Evolutionary conservation across 53 echinoderm and acorn worm species (phyloP).

Genomic region (Glandiceps talaboti): DNA sequence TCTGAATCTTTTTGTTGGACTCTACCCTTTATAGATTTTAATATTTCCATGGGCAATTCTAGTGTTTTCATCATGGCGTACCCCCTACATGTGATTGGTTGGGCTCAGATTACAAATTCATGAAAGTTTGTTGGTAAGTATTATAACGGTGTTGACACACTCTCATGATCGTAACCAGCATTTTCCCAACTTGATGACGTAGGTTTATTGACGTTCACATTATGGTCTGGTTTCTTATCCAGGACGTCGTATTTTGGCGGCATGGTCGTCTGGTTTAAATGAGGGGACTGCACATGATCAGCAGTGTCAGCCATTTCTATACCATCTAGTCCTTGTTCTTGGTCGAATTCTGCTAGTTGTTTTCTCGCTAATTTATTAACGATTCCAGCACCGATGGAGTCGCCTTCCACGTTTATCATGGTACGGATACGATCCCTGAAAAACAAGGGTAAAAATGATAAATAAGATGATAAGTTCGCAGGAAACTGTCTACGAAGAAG

Average conservation of each 20-base stretch:
- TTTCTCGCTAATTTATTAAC: conserved; percentile 58
- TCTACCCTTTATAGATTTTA: no score
- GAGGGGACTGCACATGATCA: not conserved
- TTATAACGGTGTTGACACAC: not conserved
- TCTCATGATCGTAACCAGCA: not conserved
- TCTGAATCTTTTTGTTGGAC: no score
- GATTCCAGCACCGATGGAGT: conserved; percentile 82
- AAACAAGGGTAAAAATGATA: conserved; percentile 19
- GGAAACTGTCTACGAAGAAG: no score
- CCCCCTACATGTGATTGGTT: no score
- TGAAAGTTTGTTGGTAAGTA: no score
- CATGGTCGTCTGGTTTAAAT: not conserved
- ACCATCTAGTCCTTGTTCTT: conserved; percentile 8
- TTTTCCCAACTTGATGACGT: not conserved
- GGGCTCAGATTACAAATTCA: no score
- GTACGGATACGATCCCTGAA: conserved; percentile 91
- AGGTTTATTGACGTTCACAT: not conserved
- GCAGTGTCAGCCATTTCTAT: not conserved
- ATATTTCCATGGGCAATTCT: no score
- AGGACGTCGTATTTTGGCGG: not conserved
- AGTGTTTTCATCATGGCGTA: no score
- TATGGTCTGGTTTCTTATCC: not conserved
- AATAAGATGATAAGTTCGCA: conserved; percentile 95
- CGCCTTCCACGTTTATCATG: conserved; percentile 98
- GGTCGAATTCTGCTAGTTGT: conserved; percentile 27